Evolutionary conservation across 2,797 vertebrate genomes (phyloP).

Genomic region (Sebastiscus tertius): DNA sequence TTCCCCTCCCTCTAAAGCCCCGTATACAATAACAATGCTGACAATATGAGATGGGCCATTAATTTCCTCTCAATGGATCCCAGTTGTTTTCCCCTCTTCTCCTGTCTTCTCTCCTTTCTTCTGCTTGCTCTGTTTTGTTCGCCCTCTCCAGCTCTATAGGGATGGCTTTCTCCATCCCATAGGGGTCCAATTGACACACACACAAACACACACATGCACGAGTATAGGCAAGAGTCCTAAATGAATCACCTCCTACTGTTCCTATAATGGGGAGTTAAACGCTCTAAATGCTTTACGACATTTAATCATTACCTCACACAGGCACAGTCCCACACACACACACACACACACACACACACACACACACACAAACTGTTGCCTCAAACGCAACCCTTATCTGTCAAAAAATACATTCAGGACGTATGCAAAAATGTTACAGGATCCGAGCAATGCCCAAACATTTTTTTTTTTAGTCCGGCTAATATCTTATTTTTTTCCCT

Average conservation of each 20-base stretch:
- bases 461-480: conserved; percentile 29
- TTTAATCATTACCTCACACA: conserved; percentile 75
- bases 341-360: conserved; percentile 1
- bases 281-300: conserved; percentile 71
- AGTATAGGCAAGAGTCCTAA: conserved; percentile 50
- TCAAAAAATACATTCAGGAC: conserved; percentile 31
- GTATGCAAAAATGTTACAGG: conserved; percentile 52
- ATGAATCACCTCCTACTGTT: conserved; percentile 74
- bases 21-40: conserved; percentile 69
- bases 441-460: conserved; percentile 30
- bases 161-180: conserved; percentile 43
- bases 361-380: conserved; percentile 34
- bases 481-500: conserved; percentile 50
- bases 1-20: conserved; percentile 58
- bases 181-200: conserved; percentile 46
- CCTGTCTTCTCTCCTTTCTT: conserved; percentile 49
- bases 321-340: conserved; percentile 1
- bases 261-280: conserved; percentile 73
- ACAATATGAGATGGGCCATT: conserved; percentile 74
- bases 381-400: conserved; percentile 33
- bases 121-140: conserved; percentile 61
- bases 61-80: conserved; percentile 71
- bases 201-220: conserved; percentile 17
- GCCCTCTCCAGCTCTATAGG: conserved; percentile 45
- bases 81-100: conserved; percentile 69